phyloP scores from a whole-genome alignment of 2,797 vertebrate species.

The Petrocephalus sullivani region DNA sequence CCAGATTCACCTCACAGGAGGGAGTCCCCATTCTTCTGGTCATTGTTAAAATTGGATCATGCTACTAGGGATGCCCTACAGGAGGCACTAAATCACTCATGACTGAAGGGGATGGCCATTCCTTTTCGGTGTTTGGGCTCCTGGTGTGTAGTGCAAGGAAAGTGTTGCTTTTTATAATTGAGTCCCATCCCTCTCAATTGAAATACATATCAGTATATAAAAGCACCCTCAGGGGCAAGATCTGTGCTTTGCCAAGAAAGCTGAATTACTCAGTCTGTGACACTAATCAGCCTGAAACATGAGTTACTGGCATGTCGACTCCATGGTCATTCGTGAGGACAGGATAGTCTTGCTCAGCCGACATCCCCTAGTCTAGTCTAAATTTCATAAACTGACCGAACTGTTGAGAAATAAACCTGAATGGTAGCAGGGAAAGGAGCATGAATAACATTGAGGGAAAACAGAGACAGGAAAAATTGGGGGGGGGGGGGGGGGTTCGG shows the following conservation, averaged over 20 bases:
- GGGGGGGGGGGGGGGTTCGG: neutral
- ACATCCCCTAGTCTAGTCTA: conserved; percentile 23
- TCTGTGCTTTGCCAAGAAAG: neutral
- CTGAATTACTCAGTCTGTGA: conserved; percentile 37
- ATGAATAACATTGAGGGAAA: neutral
- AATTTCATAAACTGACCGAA: conserved; percentile 26
- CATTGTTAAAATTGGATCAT: neutral
- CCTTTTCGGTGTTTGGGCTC: conserved; percentile 11
- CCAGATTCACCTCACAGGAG: neutral
- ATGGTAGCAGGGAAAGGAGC: neutral
- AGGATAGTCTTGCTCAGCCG: conserved; percentile 23
- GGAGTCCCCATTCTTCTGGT: neutral
- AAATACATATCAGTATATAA: conserved; percentile 31
- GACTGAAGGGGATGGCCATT: neutral
- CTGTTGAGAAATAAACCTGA: conserved; percentile 20
- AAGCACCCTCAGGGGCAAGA: neutral
- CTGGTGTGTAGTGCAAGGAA: conserved; percentile 23
- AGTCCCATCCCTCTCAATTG: conserved; percentile 12
- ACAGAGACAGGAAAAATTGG: conserved; percentile 11
- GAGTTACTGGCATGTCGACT: conserved; percentile 43
- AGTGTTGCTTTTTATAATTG: conserved; percentile 26
- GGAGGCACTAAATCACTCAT: neutral
- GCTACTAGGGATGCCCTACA: neutral
- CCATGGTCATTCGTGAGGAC: conserved; percentile 28
- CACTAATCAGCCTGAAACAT: conserved; percentile 38